Percentiles rank a stretch among this genome's conserved stretches.
Evolutionary conservation across 1,140 invertebrate genomes (phyloP).

Genomic region (Aphaenogaster ashmeadi): DNA sequence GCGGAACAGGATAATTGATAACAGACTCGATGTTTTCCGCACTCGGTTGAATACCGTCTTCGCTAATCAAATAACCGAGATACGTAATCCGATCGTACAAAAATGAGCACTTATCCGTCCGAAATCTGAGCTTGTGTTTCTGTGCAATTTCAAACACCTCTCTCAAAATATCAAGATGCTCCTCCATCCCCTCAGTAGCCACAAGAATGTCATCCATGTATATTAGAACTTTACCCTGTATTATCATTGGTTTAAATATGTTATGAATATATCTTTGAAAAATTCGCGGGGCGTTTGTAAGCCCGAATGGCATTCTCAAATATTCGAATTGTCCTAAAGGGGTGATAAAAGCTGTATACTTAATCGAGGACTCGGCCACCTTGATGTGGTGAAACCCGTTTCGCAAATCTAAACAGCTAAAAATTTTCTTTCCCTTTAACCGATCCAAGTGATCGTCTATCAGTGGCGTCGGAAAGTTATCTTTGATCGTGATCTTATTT

Average conservation of each 20-base stretch:
- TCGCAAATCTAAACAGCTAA: not conserved
- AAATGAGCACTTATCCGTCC: conserved; percentile 17
- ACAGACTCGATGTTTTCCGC: too few relatives aligned
- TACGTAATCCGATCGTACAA: not conserved
- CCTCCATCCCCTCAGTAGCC: not conserved
- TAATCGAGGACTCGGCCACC: not conserved
- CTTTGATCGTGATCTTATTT: conserved; percentile 9
- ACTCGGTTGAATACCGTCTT: too few relatives aligned
- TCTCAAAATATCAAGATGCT: not conserved
- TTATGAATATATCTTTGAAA: conserved; percentile 36
- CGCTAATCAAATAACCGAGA: too few relatives aligned
- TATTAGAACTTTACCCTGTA: too few relatives aligned
- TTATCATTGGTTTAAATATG: too few relatives aligned
- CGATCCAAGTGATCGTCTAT: conserved; percentile 34
- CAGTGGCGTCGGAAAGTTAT: conserved; percentile 26
- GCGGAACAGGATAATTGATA: conserved; percentile 36
- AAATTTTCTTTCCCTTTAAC: conserved; percentile 9
- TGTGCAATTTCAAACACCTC: not conserved
- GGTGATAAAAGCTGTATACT: conserved; percentile 28
- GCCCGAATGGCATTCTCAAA: conserved; percentile 6
- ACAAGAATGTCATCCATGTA: not conserved
- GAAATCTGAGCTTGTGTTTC: not conserved
- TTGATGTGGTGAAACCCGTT: conserved; percentile 20
- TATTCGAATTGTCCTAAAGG: conserved; percentile 22
- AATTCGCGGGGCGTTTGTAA: conserved; percentile 2